phyloP scores from a whole-genome alignment of 2,113 vertebrate species.

The Gnathonemus echidnorhynchus region DNA sequence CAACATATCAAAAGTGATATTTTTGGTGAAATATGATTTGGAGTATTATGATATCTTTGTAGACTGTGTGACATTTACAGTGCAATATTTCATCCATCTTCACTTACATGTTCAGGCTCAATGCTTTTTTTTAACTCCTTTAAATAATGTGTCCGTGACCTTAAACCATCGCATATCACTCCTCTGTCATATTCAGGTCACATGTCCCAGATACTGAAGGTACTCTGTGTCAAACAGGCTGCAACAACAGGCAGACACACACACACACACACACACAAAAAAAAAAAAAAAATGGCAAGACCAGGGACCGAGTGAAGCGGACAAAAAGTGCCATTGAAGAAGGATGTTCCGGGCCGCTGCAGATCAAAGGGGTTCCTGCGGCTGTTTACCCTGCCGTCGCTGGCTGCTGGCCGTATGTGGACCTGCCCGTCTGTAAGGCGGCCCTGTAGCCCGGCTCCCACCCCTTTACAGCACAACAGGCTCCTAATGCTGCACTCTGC shows the following conservation, averaged over 20 bases:
- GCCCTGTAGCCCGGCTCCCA: background rate
- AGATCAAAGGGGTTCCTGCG: slow-evolving; percentile 5
- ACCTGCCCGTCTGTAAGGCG: background rate
- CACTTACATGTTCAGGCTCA: background rate
- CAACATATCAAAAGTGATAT: background rate
- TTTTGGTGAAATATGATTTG: background rate
- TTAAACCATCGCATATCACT: background rate
- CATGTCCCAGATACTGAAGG: background rate
- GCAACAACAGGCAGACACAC: background rate
- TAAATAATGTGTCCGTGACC: background rate
- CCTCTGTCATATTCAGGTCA: background rate
- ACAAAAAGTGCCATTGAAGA: background rate
- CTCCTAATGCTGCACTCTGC: background rate
- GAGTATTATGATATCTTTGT: background rate
- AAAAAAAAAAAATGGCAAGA: slow-evolving; percentile 14
- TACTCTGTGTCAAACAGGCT: background rate
- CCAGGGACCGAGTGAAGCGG: background rate
- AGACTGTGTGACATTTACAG: background rate
- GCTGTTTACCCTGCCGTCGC: background rate
- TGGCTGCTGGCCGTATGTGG: background rate
- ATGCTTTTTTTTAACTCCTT: background rate
- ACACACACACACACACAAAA: slow-evolving; percentile 20
- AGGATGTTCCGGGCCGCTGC: background rate
- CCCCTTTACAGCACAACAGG: background rate
- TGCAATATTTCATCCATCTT: background rate